These are phyloP conservation scores for Falco novaeseelandiae DNA, from an alignment of 2,797 vertebrate species.

Conservation along the genomic window DNA sequence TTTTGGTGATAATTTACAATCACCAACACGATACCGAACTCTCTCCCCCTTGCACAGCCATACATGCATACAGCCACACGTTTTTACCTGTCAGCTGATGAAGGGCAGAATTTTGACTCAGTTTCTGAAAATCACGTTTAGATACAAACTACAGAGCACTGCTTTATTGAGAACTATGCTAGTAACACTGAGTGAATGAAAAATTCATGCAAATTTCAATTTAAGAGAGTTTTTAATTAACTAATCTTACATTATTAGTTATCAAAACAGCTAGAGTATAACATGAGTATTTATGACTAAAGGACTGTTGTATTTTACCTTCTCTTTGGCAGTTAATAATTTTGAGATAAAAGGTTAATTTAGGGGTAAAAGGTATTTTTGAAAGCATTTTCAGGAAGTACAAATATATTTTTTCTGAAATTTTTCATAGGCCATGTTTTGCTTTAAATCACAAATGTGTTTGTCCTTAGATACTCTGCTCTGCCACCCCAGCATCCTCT, in stretches of 20 bases:
- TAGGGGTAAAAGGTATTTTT: not conserved
- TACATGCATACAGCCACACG: fast-evolving
- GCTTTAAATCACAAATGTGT: not conserved
- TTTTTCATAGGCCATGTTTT: not conserved
- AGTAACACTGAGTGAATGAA: not conserved
- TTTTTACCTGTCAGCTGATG: not conserved
- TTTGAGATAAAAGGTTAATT: not conserved
- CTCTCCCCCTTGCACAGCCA: not conserved
- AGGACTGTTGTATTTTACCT: not conserved
- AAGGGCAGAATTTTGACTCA: not conserved
- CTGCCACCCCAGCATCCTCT: not conserved
- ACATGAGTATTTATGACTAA: not conserved
- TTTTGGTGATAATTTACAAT: not conserved
- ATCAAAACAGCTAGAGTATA: not conserved
- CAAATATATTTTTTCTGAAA: not conserved
- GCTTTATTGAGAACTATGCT: not conserved
- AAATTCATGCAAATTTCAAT: not conserved
- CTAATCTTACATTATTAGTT: not conserved
- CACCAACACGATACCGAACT: not conserved
- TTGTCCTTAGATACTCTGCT: not conserved
- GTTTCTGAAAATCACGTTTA: not conserved
- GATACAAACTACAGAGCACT: not conserved
- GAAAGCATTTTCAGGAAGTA: not conserved
- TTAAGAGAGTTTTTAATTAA: not conserved
- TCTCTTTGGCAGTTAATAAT: not conserved